Base-by-base conservation (phyloP, 2,888 invertebrate species). In the Orthonychiurus folsomi region DNA sequence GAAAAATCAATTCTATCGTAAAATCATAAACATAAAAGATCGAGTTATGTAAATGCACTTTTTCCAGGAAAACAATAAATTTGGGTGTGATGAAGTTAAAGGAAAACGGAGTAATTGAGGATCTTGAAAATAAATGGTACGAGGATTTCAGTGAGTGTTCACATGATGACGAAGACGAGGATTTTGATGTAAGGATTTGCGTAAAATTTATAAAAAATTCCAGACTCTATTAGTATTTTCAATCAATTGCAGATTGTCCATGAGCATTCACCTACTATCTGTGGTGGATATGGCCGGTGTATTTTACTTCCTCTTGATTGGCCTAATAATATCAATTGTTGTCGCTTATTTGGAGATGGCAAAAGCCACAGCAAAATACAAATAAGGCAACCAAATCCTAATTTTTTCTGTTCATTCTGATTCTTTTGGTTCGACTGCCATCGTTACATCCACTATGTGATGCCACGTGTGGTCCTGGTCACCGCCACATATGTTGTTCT, bases 51-150 rank as follows among this genome's bases (percentile, higher is more conserved):
- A 53, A 21, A 37, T 28, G 23, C 24, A 50, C 66, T 64, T 69
- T 73, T 80, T 81, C 61, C 80, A 96, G 96, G 78, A 90, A 93
- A 76, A 86, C 86, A 66, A 86, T 97, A 61, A 97, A 96, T 80
- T 80, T 95, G 74, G 95, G 93, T 1, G 88, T 97, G 57, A 81
- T 95, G 66, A 85, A 88, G 63, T 80, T 95, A 69, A 89, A 89
- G 77, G 93, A 96, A 77, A 87, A 88, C 67, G 96, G 96, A 1
- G 93, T 93, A 75, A 79, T 99, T 71, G 86, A 89, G 60, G 89
- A 88, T 76, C 79, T 97, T 71, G 86, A 89, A 76, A 90, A 92
- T 75, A 91, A 89, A 80, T 97, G 97, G 96, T 96, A 91, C 20
- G 26, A 25, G 94, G 89, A 87, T 79, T 93, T 89, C 76, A 82